These are phyloP conservation scores for Stichodactyla mertensii DNA, from an alignment of 64 coral and sea anemone genomes.

Conservation along the genomic window DNA sequence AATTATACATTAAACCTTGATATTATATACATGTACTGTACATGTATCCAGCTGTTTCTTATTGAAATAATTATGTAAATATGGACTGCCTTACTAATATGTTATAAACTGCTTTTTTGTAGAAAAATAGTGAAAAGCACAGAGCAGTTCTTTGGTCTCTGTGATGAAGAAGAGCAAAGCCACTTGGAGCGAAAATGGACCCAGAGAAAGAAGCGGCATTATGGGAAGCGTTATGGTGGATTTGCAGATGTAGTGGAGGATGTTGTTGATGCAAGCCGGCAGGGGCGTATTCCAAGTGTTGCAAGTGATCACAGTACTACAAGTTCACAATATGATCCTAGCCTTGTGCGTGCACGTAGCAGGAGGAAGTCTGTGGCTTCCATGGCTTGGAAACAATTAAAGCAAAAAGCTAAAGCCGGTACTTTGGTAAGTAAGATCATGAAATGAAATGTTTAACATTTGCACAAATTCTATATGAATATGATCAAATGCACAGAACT, in stretches of 20 bases:
- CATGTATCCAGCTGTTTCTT: too few relatives aligned
- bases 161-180: conserved; percentile 72
- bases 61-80: too few relatives aligned
- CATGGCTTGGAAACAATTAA: conserved; percentile 93
- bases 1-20: too few relatives aligned
- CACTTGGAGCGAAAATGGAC: conserved; percentile 82
- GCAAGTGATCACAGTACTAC: conserved; percentile 44
- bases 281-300: conserved; percentile 43
- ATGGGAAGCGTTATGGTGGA: conserved; percentile 77
- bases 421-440: conserved; percentile 45
- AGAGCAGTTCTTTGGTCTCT: conserved; percentile 89
- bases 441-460: too few relatives aligned
- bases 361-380: conserved; percentile 84
- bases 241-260: conserved; percentile 42
- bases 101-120: not conserved
- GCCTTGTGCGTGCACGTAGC: conserved; percentile 62
- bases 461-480: too few relatives aligned
- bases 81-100: too few relatives aligned
- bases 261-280: conserved; percentile 27
- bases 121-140: conserved; percentile 94
- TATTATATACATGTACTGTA: too few relatives aligned
- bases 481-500: too few relatives aligned
- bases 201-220: conserved; percentile 65
- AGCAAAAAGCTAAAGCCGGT: conserved; percentile 60
- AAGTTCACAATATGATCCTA: conserved; percentile 50